phyloP scores from a whole-genome alignment of 2,113 vertebrate genomes.

The Psettodes erumei region DNA sequence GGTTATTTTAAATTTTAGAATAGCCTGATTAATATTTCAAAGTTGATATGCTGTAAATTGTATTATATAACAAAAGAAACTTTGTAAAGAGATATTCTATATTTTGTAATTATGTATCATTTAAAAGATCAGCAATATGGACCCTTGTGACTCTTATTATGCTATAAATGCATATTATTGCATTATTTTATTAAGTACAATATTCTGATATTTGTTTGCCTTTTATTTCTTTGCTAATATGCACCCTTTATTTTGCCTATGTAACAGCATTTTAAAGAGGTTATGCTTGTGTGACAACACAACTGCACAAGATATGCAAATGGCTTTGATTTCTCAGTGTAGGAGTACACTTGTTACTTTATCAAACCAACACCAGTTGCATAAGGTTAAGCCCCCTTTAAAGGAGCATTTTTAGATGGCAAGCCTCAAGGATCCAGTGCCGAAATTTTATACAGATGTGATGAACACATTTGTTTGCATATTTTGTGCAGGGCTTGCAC shows the following conservation, averaged over 20 bases:
- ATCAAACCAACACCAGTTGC: conserved; percentile 58
- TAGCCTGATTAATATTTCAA: conserved; percentile 92
- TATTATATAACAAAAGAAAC: conserved; percentile 90
- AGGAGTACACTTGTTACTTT: conserved; percentile 47
- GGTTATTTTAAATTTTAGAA: conserved; percentile 90
- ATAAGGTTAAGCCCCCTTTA: conserved; percentile 59
- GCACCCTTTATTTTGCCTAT: conserved; percentile 81
- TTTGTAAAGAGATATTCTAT: conserved; percentile 99
- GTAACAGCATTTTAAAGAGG: conserved; percentile 66
- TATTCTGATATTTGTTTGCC: conserved; percentile 79
- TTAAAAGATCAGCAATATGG: conserved; percentile 98
- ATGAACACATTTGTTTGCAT: conserved; percentile 67
- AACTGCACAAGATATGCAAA: conserved; percentile 85
- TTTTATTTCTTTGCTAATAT: conserved; percentile 80
- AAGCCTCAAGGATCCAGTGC: conserved; percentile 48
- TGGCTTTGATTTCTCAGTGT: conserved; percentile 54
- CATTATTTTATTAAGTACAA: conserved; percentile 87
- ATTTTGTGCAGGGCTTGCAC: conserved; percentile 77
- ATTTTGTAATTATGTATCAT: conserved; percentile 99
- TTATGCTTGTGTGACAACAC: conserved; percentile 73
- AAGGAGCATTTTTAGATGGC: conserved; percentile 52
- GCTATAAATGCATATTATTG: conserved; percentile 71
- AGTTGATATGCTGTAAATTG: conserved; percentile 95
- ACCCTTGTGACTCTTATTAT: conserved; percentile 88
- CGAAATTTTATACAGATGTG: conserved; percentile 54